Conservation (phyloP, 2,113 vertebrate species). For the Proteles cristata region DNA sequence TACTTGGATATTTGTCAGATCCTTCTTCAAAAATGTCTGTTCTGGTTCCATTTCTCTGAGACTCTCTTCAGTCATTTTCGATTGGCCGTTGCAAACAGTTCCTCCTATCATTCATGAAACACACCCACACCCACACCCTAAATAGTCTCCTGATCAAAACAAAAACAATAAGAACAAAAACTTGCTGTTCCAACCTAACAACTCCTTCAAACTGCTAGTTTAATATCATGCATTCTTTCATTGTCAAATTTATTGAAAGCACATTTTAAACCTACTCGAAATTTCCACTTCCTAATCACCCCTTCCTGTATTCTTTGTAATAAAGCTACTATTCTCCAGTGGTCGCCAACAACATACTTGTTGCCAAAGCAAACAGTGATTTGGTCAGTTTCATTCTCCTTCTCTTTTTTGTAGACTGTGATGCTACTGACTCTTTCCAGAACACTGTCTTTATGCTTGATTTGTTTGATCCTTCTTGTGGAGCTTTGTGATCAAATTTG, state of each 20-base stretch:
- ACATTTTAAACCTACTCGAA: conserved; percentile 1
- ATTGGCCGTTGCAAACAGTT: neutral
- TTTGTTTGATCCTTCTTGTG: neutral
- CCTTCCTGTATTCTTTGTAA: neutral
- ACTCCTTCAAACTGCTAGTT: neutral
- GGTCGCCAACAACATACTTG: neutral
- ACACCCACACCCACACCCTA: neutral
- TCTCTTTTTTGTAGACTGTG: neutral
- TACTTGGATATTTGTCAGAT: neutral
- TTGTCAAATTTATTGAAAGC: conserved; percentile 39
- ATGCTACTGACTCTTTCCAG: neutral
- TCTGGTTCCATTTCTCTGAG: neutral
- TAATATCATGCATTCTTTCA: neutral
- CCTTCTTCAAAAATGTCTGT: neutral
- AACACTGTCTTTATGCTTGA: neutral
- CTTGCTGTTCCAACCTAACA: neutral
- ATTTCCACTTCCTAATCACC: neutral
- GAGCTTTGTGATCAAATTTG: neutral
- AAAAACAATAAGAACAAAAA: neutral
- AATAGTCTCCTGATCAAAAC: neutral
- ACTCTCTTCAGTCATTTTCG: neutral
- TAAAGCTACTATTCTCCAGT: neutral
- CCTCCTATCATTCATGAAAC: neutral
- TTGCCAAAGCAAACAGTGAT: conserved; percentile 44
- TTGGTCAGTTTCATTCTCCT: neutral